phyloP scores from a whole-genome alignment of 92 coral and sea anemone species.

The Chrysogorgia sp. region DNA sequence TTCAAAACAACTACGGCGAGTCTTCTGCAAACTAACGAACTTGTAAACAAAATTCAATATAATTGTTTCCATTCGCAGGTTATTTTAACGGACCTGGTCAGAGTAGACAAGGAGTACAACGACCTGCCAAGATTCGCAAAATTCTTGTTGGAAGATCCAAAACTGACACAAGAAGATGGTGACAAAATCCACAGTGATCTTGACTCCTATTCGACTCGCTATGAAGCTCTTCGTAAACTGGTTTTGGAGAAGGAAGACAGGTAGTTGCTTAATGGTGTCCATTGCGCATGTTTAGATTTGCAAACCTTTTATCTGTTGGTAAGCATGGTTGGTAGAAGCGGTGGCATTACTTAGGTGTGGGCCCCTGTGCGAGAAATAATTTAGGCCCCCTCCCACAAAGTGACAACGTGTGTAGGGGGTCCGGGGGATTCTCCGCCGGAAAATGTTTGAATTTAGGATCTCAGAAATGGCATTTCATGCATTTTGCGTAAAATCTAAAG shows the following conservation, averaged over 20 bases:
- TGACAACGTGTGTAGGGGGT: too few species aligned
- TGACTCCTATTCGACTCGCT: slow-evolving; percentile 22
- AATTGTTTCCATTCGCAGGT: slow-evolving; percentile 15
- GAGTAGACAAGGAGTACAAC: slow-evolving; percentile 39
- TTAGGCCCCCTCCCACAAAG: too few species aligned
- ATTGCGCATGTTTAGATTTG: neutral
- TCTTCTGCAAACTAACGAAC: neutral
- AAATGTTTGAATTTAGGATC: too few species aligned
- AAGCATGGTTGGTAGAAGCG: too few species aligned
- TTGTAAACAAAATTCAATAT: too few species aligned
- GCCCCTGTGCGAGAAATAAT: too few species aligned
- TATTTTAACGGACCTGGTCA: neutral
- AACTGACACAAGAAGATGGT: slow-evolving; percentile 24
- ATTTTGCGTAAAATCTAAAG: too few species aligned
- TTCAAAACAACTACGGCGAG: neutral
- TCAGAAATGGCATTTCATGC: too few species aligned
- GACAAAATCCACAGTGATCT: slow-evolving; percentile 32
- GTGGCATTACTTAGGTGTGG: too few species aligned
- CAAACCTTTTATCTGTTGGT: too few species aligned
- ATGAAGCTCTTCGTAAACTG: slow-evolving; percentile 1
- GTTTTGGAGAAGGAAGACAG: slow-evolving; percentile 23
- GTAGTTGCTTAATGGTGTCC: slow-evolving; percentile 1
- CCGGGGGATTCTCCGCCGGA: too few species aligned
- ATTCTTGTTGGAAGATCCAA: slow-evolving; percentile 30
- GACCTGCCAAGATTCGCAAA: slow-evolving; percentile 24